Percentiles rank a stretch among this genome's conserved stretches.
Evolutionary conservation across 2,888 invertebrate species (phyloP).

Genomic region (Sphaeridia pumilis): DNA sequence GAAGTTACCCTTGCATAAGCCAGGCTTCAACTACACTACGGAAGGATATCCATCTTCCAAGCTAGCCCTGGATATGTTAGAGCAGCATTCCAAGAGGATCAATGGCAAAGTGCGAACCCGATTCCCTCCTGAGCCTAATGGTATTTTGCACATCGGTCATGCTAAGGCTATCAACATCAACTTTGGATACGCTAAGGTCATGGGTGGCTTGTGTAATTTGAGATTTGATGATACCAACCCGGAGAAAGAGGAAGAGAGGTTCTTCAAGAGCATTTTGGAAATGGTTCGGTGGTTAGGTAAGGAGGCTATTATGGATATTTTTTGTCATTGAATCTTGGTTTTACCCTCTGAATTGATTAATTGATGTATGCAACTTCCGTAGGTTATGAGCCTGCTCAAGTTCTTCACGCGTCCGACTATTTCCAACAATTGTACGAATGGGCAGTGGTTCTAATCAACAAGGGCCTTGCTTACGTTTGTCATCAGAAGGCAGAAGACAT

Average conservation of each 20-base stretch:
- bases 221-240: conserved; percentile 99
- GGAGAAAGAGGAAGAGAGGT: conserved; percentile 98
- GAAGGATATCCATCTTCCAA: conserved; percentile 91
- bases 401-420: conserved; percentile 96
- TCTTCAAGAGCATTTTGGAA: conserved; percentile 84
- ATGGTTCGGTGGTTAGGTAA: conserved; percentile 99
- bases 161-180: conserved; percentile 99
- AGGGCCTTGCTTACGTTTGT: conserved; percentile 88
- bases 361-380: too few relatives aligned
- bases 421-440: conserved; percentile 89
- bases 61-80: conserved; percentile 68
- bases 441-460: conserved; percentile 75
- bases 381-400: conserved; percentile 81
- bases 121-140: conserved; percentile 99
- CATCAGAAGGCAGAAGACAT: conserved; percentile 93
- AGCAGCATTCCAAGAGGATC: conserved; percentile 73
- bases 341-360: too few relatives aligned
- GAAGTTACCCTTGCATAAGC: conserved; percentile 82
- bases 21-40: conserved; percentile 93
- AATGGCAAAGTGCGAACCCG: conserved; percentile 78
- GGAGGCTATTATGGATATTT: too few relatives aligned
- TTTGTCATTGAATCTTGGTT: too few relatives aligned
- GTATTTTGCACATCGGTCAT: conserved; percentile 97
- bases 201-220: conserved; percentile 73
- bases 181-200: conserved; percentile 93